Conservation (phyloP, 2,797 vertebrate species). For the Semotilus atromaculatus region DNA sequence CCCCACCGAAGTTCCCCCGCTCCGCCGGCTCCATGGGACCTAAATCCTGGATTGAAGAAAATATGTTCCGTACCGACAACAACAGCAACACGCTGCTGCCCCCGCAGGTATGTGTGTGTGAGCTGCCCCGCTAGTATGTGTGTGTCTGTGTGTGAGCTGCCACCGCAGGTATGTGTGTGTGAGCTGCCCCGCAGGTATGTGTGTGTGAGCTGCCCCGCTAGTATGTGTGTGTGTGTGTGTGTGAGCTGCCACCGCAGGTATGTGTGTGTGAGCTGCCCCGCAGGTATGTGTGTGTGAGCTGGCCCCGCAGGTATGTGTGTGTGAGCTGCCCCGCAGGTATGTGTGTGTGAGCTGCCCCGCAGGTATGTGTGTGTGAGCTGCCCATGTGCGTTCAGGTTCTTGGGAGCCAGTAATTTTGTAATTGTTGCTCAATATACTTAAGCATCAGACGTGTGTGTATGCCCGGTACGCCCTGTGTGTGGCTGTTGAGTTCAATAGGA, state of each 20-base stretch:
- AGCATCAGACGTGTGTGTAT: background rate
- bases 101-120: constrained; percentile 86
- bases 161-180: constrained; percentile 40
- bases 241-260: no score
- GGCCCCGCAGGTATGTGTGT: no score
- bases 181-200: no score
- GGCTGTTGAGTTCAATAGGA: constrained; percentile 32
- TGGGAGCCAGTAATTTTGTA: background rate
- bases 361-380: constrained; percentile 62
- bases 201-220: no score
- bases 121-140: no score
- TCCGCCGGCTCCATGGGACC: constrained; percentile 88
- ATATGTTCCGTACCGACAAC: constrained; percentile 94
- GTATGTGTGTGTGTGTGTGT: no score
- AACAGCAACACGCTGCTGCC: constrained; percentile 97
- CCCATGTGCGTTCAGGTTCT: background rate
- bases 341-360: no score
- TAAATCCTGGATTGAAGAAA: constrained; percentile 97
- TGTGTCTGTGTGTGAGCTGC: no score
- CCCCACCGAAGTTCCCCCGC: constrained; percentile 95
- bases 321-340: no score
- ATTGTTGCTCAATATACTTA: background rate
- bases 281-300: background rate
- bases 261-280: constrained; percentile 62
- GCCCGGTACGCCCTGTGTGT: constrained; percentile 19